A percentile compares a stretch with the other conserved stretches of the same genome.
These are phyloP conservation scores for Otis tarda DNA, from an alignment of 2,113 vertebrate species.

Conservation along the genomic window DNA sequence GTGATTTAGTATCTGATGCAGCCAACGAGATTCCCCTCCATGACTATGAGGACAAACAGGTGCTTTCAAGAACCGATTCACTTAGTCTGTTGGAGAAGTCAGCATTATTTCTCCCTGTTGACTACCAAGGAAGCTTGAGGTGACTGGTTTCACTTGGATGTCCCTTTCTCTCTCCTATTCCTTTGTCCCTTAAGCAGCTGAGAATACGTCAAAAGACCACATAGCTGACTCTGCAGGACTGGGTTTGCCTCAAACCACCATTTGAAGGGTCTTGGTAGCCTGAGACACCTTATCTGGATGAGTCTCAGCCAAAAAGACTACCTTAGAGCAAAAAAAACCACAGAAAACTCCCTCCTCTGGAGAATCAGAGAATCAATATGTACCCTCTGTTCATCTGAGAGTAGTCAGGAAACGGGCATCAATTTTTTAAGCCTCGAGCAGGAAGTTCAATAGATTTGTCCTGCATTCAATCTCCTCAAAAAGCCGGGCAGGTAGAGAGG, in stretches of 20 bases:
- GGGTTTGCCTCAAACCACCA: neutral
- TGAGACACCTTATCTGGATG: neutral
- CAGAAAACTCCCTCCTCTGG: neutral
- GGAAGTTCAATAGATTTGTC: conserved; percentile 37
- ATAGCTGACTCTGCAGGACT: neutral
- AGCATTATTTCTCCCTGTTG: neutral
- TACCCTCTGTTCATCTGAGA: neutral
- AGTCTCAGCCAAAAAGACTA: neutral
- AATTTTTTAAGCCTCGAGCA: conserved; percentile 55
- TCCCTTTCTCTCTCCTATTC: neutral
- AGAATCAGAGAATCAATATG: neutral
- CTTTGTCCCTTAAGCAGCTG: neutral
- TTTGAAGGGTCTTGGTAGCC: neutral
- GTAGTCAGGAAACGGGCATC: neutral
- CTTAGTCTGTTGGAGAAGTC: neutral
- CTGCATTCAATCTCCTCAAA: neutral
- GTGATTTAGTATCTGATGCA: neutral
- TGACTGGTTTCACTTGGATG: neutral
- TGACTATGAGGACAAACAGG: neutral
- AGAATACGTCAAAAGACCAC: neutral
- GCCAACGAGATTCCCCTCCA: neutral
- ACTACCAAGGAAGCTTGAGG: neutral
- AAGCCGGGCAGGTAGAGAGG: neutral
- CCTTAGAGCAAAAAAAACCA: neutral
- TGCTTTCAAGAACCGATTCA: neutral